Conservation (phyloP, 2,113 vertebrate genomes). For the Struthio camelus region DNA sequence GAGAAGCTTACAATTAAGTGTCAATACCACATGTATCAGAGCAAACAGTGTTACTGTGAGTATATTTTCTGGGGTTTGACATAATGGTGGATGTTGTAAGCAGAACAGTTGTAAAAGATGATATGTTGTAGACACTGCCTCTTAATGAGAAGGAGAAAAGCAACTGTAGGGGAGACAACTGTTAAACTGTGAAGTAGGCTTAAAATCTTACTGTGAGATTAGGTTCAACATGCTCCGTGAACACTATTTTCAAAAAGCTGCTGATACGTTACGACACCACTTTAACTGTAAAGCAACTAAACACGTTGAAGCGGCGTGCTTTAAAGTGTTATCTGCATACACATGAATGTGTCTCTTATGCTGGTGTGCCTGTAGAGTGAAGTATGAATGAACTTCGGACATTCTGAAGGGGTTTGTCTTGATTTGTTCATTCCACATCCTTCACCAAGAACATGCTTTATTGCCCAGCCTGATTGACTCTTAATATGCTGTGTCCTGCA, state of each 20-base stretch:
- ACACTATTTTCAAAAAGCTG: conserved; percentile 41
- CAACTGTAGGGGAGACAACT: not conserved
- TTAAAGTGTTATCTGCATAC: not conserved
- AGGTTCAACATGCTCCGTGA: not conserved
- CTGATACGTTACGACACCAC: conserved; percentile 16
- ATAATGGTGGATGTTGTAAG: conserved; percentile 19
- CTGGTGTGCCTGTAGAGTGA: not conserved
- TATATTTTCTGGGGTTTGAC: not conserved
- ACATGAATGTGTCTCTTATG: not conserved
- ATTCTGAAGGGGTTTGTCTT: conserved; percentile 9
- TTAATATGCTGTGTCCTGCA: not conserved
- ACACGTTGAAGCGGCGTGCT: not conserved
- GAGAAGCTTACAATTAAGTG: conserved; percentile 29
- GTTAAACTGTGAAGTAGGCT: conserved; percentile 57
- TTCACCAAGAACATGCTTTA: conserved; percentile 28
- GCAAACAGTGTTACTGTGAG: conserved; percentile 33
- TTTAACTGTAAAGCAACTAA: not conserved
- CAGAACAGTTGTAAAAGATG: not conserved
- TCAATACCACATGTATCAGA: conserved; percentile 24
- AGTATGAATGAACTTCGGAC: not conserved
- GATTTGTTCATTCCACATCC: not conserved
- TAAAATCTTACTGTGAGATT: not conserved
- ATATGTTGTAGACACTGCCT: not conserved
- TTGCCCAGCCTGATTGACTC: conserved; percentile 18
- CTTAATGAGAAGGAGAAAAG: not conserved